Conservation (phyloP, 2,797 vertebrate genomes). For the Leptatherina wallacei region DNA sequence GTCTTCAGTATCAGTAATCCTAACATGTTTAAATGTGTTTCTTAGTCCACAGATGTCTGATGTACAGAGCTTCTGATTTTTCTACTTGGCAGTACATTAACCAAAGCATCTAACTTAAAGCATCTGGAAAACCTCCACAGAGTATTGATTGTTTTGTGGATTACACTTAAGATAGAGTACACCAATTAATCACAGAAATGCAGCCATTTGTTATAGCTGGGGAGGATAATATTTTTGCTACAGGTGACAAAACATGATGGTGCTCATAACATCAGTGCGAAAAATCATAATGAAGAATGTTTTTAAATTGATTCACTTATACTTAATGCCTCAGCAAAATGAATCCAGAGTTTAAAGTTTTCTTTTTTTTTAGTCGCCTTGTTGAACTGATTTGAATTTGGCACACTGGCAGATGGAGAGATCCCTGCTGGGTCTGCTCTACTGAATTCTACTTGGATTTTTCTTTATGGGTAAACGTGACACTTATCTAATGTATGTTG, state of each 20-base stretch:
- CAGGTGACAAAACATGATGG: conserved; percentile 6
- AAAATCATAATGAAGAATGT: conserved; percentile 11
- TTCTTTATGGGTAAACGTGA: background rate
- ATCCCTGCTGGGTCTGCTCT: conserved; percentile 3
- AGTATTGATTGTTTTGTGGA: conserved; percentile 58
- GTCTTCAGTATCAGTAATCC: conserved; percentile 70
- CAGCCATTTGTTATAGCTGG: conserved; percentile 42
- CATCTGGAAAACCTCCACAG: conserved; percentile 53
- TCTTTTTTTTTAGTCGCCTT: background rate
- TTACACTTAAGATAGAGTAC: conserved; percentile 34
- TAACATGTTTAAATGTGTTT: conserved; percentile 69
- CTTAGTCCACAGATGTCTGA: conserved; percentile 44
- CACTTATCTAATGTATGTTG: conserved; percentile 1
- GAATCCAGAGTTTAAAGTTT: conserved; percentile 13
- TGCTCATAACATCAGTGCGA: conserved; percentile 20
- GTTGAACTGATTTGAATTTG: conserved; percentile 12
- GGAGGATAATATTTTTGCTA: conserved; percentile 30
- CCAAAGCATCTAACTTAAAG: conserved; percentile 54
- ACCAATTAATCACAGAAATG: conserved; percentile 56
- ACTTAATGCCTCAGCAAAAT: no score
- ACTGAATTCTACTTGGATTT: conserved; percentile 4
- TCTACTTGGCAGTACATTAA: conserved; percentile 63
- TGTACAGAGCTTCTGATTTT: conserved; percentile 68
- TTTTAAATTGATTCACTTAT: conserved; percentile 28
- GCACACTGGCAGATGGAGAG: conserved; percentile 15